Conservation (phyloP, 2,888 invertebrate species). For the Drosophila falleni region DNA sequence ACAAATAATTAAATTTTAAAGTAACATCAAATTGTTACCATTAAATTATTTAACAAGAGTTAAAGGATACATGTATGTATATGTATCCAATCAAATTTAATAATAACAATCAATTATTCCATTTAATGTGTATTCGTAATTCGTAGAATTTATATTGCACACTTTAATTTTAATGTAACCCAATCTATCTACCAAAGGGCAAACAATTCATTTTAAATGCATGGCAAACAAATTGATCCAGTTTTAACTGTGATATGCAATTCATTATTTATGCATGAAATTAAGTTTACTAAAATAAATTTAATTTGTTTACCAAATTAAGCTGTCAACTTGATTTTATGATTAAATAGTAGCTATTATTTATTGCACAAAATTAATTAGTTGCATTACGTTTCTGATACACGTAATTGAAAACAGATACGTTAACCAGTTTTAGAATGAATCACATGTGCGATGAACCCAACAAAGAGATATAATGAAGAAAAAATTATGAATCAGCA, state of each 20-base stretch:
- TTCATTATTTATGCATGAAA: slow-evolving; percentile 6
- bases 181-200: not conserved
- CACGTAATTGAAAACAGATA: not conserved
- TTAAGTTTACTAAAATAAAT: not conserved
- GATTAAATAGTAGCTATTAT: slow-evolving; percentile 15
- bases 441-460: slow-evolving; percentile 24
- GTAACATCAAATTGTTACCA: no score
- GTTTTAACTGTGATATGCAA: not conserved
- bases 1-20: no score
- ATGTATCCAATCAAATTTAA: no score
- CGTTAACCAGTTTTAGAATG: slow-evolving; percentile 21
- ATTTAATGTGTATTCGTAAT: slow-evolving; percentile 2
- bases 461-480: not conserved
- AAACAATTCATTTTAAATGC: slow-evolving; percentile 5
- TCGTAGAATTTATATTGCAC: slow-evolving; percentile 7
- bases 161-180: slow-evolving; percentile 3
- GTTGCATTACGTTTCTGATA: not conserved
- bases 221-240: not conserved
- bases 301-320: slow-evolving; percentile 5
- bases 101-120: not conserved
- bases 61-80: no score
- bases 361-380: slow-evolving; percentile 3
- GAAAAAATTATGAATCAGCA: slow-evolving; percentile 23
- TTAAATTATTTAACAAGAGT: no score
- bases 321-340: slow-evolving; percentile 6